Evolutionary conservation across 2,797 vertebrate species (phyloP), one percentile per base, ranked within the genome.

Genomic region (Rhodeus uyekii): DNA sequence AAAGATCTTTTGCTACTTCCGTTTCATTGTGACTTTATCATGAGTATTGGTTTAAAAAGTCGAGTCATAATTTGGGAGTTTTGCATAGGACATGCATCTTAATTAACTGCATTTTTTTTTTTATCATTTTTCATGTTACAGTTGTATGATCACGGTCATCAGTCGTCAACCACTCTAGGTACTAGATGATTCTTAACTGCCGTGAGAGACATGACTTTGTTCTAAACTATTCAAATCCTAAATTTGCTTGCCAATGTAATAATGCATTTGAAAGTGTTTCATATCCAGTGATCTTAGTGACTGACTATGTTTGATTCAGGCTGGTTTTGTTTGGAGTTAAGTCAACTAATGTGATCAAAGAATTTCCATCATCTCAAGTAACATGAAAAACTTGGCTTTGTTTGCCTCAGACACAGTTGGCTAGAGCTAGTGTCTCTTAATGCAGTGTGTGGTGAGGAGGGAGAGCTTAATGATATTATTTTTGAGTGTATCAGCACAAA

Each of bases 401-500:
- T 63, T 53, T 78, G 77, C 72, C 53, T 63, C 82, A 64, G 44
- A 73, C 77, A 42, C 64, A 58, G 1, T 77, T 76, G 34, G 64
- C 63, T 32, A 27, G 50, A 32, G 48, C 29, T 27, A 16, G 42
- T 55, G 65, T 67, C 5, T 29, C 83, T 18, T 8, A 5, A 86
- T 78, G 86, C 82, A 86, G 83, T 88, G 75, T 83, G 69, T 76
- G 77, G 81, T 86, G 83, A 85, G 90, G 80, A 88, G 83, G 83
- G 85, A 88, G 86, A 84, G 89, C 88, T 87, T 89, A 88, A 90
- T 91, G 86, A 86, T 90, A 90, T 93, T 92, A 90, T 90, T 91
- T 91, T 87, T 90, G 90, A 93, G 92, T 90, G 89, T 90, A 92
- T 94, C 90, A 91, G 91, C 90, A 91, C 88, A 90, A 90, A 93